Base-by-base conservation (phyloP, 2,888 invertebrate species). In the Leptinotarsa peninsularis region DNA sequence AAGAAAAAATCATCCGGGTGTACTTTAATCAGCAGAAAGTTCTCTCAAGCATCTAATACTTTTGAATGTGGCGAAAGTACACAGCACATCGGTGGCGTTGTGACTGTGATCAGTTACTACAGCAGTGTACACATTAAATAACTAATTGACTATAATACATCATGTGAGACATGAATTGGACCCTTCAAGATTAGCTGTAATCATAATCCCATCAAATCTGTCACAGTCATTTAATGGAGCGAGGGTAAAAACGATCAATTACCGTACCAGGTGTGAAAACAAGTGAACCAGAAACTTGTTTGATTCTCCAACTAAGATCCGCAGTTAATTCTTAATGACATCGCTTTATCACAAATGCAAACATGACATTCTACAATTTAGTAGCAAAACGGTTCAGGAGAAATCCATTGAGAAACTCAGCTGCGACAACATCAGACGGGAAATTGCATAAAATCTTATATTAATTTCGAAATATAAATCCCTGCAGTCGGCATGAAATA, bases 381-480 rank as follows among this genome's bases (percentile, higher is more conserved):
- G 63, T 72, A 58, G 49, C 21, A 67, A 67, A 69, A 69, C 27
- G 52, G 70, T 58, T 69, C 71, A 63, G 70, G 76, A 71, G 66
- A 73, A 76, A 78, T 76, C 74, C 72, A 72, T 72, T 68, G 71
- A 70, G 68, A 63, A 63, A 73, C 72, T 74, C 78, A 78, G 76
- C 75, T 75, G 75, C 67, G 78, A 75, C 72, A 74, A 73, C 67
- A 71, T 73, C 67, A 71, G 68, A 73, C 58, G 73, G 75, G 76
- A 67, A 74, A 76, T 79, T 77, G 73, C 77, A 79, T 75, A 76
- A 72, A 75, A 78, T 76, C 76, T 75, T 72, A 74, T 75, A 78
- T 76, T 78, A 76, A 78, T 76, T 78, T 73, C 72, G 72, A 75
- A 73, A 75, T 73, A 76, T 78, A 76, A 78, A 76, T 78, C 73